Percentiles rank a stretch among this genome's conserved stretches.
phyloP scores from a whole-genome alignment of 2,888 invertebrate species.

The Dione juno region DNA sequence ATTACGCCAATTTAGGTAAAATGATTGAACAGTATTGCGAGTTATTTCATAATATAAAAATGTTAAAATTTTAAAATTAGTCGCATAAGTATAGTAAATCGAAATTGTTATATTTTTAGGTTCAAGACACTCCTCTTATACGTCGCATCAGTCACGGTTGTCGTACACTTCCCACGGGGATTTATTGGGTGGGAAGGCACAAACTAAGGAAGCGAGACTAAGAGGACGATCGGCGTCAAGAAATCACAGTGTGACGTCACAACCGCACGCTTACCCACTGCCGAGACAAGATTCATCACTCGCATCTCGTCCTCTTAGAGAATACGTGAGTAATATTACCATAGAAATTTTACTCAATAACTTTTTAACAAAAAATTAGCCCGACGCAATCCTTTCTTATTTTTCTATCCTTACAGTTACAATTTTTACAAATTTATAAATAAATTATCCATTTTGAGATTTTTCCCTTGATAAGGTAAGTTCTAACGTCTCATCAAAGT shows the following conservation, averaged over 20 bases:
- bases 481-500: too few species aligned
- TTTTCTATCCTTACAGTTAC: too few species aligned
- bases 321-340: slow-evolving; percentile 84
- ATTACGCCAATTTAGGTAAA: slow-evolving; percentile 92
- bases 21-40: slow-evolving; percentile 44
- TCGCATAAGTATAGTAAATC: too few species aligned
- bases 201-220: slow-evolving; percentile 94
- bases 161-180: slow-evolving; percentile 98
- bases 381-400: too few species aligned
- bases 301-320: slow-evolving; percentile 87
- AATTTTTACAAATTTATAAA: too few species aligned
- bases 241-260: slow-evolving; percentile 86
- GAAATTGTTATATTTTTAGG: slow-evolving; percentile 71
- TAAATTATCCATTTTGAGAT: too few species aligned
- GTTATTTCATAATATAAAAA: slow-evolving; percentile 1
- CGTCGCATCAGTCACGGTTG: slow-evolving; percentile 95
- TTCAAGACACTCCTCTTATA: slow-evolving; percentile 96
- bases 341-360: too few species aligned
- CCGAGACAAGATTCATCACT: slow-evolving; percentile 83
- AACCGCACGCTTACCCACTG: slow-evolving; percentile 78
- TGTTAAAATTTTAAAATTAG: not conserved
- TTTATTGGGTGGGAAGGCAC: slow-evolving; percentile 88
- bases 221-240: slow-evolving; percentile 88
- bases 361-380: too few species aligned
- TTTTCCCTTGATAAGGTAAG: too few species aligned